Conservation (phyloP, 2,113 vertebrate species). For the Crotophaga sulcirostris region DNA sequence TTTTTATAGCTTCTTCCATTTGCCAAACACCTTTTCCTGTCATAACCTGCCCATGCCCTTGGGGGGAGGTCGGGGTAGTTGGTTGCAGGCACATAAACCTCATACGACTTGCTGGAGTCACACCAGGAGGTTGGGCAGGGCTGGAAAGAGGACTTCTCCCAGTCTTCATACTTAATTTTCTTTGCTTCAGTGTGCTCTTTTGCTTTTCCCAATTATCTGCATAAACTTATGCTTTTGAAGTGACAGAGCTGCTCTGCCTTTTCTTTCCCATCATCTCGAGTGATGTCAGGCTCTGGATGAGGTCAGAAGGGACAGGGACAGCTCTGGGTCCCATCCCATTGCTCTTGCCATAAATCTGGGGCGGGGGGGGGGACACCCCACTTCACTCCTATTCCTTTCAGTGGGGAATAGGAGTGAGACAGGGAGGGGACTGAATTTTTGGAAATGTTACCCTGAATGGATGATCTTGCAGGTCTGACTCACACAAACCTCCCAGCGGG, state of each 20-base stretch:
- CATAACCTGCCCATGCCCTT: neutral
- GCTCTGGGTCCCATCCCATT: neutral
- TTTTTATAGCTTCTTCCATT: neutral
- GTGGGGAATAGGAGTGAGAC: neutral
- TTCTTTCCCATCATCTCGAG: neutral
- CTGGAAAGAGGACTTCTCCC: neutral
- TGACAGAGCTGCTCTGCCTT: neutral
- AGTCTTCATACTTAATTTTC: neutral
- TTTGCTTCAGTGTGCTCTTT: neutral
- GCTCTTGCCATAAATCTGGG: neutral
- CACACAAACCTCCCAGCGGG: conserved; percentile 25
- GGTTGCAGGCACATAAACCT: neutral
- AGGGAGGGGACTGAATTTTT: conserved; percentile 35
- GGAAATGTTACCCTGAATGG: conserved; percentile 37
- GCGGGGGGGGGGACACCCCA: accelerated
- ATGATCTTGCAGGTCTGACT: conserved; percentile 52
- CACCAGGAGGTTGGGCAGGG: conserved; percentile 4
- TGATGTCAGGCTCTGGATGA: accelerated
- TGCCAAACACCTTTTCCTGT: neutral
- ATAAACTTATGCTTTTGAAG: neutral
- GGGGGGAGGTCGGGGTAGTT: accelerated
- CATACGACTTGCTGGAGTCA: neutral
- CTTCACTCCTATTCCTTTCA: neutral
- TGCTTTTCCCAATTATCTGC: neutral
- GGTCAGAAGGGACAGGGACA: neutral